phyloP scores from a whole-genome alignment of 1,140 invertebrate genomes.

The Ditylenchus dipsaci region DNA sequence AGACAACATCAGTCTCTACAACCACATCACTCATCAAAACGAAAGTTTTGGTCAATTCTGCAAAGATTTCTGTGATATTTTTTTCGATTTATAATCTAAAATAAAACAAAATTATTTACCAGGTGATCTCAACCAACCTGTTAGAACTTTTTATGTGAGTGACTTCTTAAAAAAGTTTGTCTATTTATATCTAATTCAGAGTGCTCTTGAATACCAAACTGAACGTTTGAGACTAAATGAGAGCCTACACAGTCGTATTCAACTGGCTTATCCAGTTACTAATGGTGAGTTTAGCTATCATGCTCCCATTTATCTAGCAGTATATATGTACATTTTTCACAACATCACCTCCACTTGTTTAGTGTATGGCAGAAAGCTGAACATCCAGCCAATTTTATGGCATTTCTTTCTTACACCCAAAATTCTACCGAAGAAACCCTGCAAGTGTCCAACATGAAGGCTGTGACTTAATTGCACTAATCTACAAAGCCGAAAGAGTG shows the following conservation, averaged over 20 bases:
- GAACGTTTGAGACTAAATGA: slow-evolving; percentile 15
- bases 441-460: slow-evolving; percentile 16
- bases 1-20: slow-evolving; percentile 27
- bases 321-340: too few relatives aligned
- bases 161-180: not conserved
- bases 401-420: slow-evolving; percentile 7
- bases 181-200: slow-evolving; percentile 31
- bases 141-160: slow-evolving; percentile 28
- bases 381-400: slow-evolving; percentile 40
- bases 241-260: slow-evolving; percentile 1
- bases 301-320: not conserved
- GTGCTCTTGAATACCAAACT: slow-evolving; percentile 24
- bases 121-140: slow-evolving; percentile 30
- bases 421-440: not conserved
- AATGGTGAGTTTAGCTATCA: not conserved
- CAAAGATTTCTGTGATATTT: slow-evolving; percentile 25
- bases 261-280: slow-evolving; percentile 17
- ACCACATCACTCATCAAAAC: slow-evolving; percentile 19
- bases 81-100: too few relatives aligned
- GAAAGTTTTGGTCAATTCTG: slow-evolving; percentile 38
- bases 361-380: slow-evolving; percentile 12
- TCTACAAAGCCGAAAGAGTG: slow-evolving; percentile 39
- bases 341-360: not conserved
- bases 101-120: too few relatives aligned
- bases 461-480: slow-evolving; percentile 25